These are phyloP conservation scores for Mesorhabditis belari DNA, from an alignment of 2,888 invertebrate species.

Conservation along the genomic window DNA sequence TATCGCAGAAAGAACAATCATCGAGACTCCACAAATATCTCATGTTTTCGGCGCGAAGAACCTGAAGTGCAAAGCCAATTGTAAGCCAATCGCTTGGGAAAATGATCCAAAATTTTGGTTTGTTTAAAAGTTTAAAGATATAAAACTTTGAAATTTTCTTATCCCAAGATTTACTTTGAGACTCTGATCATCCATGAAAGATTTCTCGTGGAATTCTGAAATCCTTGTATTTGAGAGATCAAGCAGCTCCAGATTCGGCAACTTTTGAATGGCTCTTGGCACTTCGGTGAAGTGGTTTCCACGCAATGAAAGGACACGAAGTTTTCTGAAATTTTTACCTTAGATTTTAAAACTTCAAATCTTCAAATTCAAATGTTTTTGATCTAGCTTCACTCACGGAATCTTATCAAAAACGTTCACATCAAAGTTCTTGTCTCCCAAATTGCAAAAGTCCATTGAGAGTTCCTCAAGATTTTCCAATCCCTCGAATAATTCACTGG, in stretches of 20 bases:
- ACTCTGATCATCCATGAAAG: conserved; percentile 8
- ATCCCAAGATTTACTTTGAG: not conserved
- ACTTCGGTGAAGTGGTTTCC: conserved; percentile 25
- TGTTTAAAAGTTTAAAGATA: no score
- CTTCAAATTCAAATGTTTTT: not conserved
- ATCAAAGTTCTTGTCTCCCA: conserved; percentile 16
- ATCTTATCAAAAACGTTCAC: conserved; percentile 33
- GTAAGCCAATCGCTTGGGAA: no score
- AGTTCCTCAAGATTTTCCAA: conserved; percentile 31
- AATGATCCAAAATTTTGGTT: no score
- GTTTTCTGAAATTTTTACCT: conserved; percentile 25
- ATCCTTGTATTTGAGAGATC: conserved; percentile 30
- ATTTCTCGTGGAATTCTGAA: conserved; percentile 18
- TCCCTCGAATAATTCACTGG: conserved; percentile 25
- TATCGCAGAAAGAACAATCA: conserved; percentile 31
- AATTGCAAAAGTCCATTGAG: conserved; percentile 39
- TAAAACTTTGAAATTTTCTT: conserved; percentile 6
- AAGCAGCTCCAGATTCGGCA: conserved; percentile 18
- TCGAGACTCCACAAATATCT: conserved; percentile 14
- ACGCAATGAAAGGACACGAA: conserved; percentile 28
- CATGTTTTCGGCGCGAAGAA: conserved; percentile 19
- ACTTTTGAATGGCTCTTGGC: conserved; percentile 25
- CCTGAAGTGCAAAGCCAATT: no score
- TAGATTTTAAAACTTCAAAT: not conserved
- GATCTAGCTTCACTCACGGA: conserved; percentile 16